Evolutionary conservation across 2,797 vertebrate genomes (phyloP).

Genomic region (Carapus acus): DNA sequence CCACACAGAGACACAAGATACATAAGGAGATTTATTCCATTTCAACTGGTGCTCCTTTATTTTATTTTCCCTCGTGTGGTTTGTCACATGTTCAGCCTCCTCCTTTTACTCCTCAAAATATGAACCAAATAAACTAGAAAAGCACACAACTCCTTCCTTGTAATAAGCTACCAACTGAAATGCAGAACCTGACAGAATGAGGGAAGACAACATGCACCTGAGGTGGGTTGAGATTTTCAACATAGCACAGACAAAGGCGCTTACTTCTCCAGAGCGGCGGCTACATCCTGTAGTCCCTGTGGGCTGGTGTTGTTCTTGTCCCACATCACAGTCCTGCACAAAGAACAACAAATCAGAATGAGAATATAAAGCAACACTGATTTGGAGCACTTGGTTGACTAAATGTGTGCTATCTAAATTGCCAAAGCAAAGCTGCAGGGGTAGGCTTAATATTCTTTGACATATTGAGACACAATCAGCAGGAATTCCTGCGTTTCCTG

Average conservation of each 20-base stretch:
- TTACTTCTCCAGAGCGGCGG: constrained; percentile 95
- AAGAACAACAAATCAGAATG: constrained; percentile 4
- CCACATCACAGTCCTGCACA: constrained; percentile 91
- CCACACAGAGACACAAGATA: neutral
- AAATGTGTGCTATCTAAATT: no score
- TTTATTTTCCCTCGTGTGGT: neutral
- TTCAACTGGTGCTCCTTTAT: neutral
- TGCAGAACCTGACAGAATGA: no score
- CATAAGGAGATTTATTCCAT: constrained; percentile 14
- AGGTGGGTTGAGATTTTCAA: no score
- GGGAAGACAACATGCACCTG: no score
- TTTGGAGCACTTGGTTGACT: neutral
- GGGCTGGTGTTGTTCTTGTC: constrained; percentile 94
- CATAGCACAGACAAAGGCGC: constrained; percentile 38
- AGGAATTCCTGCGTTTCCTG: no score
- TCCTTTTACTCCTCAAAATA: constrained; percentile 15
- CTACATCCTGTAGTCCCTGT: constrained; percentile 96
- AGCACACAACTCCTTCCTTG: no score
- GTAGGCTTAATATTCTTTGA: no score
- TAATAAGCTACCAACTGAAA: no score
- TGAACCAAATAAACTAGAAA: no score
- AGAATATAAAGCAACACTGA: neutral
- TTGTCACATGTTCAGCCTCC: no score
- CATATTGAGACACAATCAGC: no score
- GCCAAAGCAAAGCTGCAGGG: no score